Base-by-base conservation (phyloP, 1,140 invertebrate species). In the Aphelenchoides avenae region DNA sequence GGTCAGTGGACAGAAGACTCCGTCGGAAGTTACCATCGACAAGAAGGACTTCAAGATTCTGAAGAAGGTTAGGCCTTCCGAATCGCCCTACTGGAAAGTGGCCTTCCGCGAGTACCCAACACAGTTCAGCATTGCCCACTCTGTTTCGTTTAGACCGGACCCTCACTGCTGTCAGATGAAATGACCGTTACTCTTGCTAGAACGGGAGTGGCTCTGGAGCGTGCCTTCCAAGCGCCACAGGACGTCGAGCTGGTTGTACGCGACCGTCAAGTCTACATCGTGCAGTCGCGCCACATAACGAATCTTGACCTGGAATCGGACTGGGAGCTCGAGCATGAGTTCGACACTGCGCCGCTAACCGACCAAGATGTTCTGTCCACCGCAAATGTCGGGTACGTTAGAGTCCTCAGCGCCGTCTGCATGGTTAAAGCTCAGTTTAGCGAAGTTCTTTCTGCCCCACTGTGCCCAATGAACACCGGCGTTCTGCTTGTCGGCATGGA, bases 241-340 rank as follows among this genome's bases (percentile, higher is more conserved):
- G 87, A 89, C 75, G 83, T 89, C 33, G 87, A 89, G 79, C 89
- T 79, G 72, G 79, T 78, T 0, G 51, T 79, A 7, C 42, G 44
- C 41, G 52, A 64, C 30, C 64, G 60, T 6, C 33, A 64, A 13
- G 61, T 78, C 4, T 78, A 68, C 46, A 44, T 79, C 22, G 53
- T 79, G 27, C 78, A 80, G 70, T 83, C 85, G 3, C 79, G 87
- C 33, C 85, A 85, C 1, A 84, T 88, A 29, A 88, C 87, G 1
- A 83, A 83, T 0, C 58, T 86, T 4, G 82, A 85, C 27, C 68
- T 79, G 1, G 87, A 86, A 83, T 84, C 82, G 1, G 84, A 87
- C 52, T 86, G 84, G 61, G 86, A 88, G 66, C 61, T 88, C 7
- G 76, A 81, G 1, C 86, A 87, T 70, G 86, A 89, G 74, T 79